Conservation (phyloP, 2,797 vertebrate genomes). For the Steatocranus sp. region DNA sequence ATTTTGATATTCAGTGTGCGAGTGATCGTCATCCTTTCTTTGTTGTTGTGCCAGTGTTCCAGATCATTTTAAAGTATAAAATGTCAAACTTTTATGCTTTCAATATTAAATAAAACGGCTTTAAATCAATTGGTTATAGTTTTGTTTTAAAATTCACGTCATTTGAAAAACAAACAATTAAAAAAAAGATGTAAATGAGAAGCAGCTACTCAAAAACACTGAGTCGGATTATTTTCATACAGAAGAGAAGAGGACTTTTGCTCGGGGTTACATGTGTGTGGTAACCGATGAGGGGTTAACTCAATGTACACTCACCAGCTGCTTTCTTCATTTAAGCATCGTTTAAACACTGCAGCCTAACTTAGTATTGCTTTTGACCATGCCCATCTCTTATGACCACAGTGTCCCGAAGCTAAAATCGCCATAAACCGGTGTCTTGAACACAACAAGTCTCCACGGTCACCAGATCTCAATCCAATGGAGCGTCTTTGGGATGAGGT, state of each 20-base stretch:
- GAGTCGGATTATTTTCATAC: not conserved
- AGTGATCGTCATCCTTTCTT: not conserved
- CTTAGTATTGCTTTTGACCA: not conserved
- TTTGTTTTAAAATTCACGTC: not conserved
- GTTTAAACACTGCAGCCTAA: not conserved
- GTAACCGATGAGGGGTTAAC: not conserved
- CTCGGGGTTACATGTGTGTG: not conserved
- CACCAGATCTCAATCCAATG: not conserved
- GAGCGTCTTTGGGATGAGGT: not conserved
- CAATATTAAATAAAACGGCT: constrained; percentile 13
- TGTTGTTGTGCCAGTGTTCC: not conserved
- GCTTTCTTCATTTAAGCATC: not conserved
- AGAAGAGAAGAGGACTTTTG: not conserved
- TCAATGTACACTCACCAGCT: not conserved
- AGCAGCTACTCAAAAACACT: not conserved
- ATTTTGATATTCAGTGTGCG: not conserved
- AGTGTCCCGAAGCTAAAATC: not conserved
- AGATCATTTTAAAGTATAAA: not conserved
- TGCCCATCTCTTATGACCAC: not conserved
- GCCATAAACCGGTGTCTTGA: not conserved
- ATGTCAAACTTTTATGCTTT: not conserved
- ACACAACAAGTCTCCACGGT: not conserved
- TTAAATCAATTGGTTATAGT: not conserved
- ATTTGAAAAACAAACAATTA: not conserved
- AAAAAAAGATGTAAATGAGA: not conserved